Evolutionary conservation across 2,113 vertebrate species (phyloP), one percentile per base, ranked within the genome.

Genomic region (Rynchops niger): DNA sequence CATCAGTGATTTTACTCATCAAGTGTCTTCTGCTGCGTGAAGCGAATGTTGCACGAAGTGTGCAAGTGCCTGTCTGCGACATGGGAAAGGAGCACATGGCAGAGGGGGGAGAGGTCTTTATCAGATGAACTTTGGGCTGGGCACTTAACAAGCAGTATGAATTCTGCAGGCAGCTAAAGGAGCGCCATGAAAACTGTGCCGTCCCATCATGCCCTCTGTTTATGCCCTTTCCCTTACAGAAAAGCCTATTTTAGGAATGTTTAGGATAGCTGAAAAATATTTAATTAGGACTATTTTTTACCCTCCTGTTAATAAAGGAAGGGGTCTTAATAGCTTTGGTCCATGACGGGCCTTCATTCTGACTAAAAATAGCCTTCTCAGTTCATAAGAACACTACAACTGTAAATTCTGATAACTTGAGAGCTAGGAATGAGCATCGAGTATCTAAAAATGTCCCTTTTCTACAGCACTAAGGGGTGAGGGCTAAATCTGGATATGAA

Each of bases 371-470:
- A 94, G 58, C 38, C 38, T 82, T 49, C 91, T 65, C 30, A 85
- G 36, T 66, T 82, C 32, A 7, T 82, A 93, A 94, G 94, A 91
- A 85, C 45, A 62, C 79, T 92, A 62, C 86, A 91, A 88, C 82
- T 73, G 76, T 69, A 91, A 91, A 82, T 95, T 95, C 93, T 91
- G 93, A 94, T 93, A 94, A 95, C 91, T 77, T 94, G 94, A 96
- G 94, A 95, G 88, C 78, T 62, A 80, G 88, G 92, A 95, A 91
- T 86, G 86, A 90, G 16, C 80, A 72, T 4, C 0, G 0, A 78
- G 30, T 77, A 73, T 91, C 94, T 96, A 95, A 95, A 97, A 94
- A 87, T 58, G 91, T 95, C 78, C 81, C 89, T 95, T 97, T 96
- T 96, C 10, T 59, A 66, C 76, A 70, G 66, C 81, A 80, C 43